Evolutionary conservation across 2,113 vertebrate species (phyloP), one percentile per base, ranked within the genome.

Genomic region (Heteronetta atricapilla): DNA sequence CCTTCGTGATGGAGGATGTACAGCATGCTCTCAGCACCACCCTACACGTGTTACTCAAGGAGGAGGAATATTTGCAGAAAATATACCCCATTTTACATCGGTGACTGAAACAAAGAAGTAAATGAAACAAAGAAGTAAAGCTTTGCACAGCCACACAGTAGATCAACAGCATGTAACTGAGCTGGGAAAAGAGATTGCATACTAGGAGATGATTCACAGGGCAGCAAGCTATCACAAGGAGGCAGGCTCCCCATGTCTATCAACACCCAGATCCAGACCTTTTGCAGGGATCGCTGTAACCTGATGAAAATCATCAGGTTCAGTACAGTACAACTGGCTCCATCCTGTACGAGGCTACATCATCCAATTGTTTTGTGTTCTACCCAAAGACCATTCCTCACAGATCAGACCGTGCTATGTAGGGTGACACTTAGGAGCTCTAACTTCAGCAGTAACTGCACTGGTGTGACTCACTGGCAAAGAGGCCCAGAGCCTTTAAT

Each of bases 351-450:
- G n/a, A 56, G 34, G 53, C 26, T 48, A 38, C 17, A 29, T 13
- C 0, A 0, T 29, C 66, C 20, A 29, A 10, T 0, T 2, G 38
- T 17, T 52, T 82, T 2, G 0, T 0, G 1, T 9, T 40, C 26
- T 31, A 11, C 33, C 22, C 28, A 36, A n/a, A 55, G 8, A 31
- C 11, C 14, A 15, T 5, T 64, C 12, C n/a, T 44, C 20, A 1
- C 15, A 10, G 36, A 52, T 74, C 38, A 2, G 2, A 67, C 36
- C 34, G 67, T 4, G 2, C n/a, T 20, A 26, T 3, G 11, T 22
- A 48, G 0, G 1, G 19, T 34, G n/a, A 34, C 29, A 52, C 15
- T 38, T 22, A 52, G n/a, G 52, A 46, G 6, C 29, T 62, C 36
- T 38, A n/a, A 40, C 29, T 64, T 62, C 6, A 8, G n/a, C 2